A percentile compares a stretch with the other conserved stretches of the same genome.
These are phyloP conservation scores for Apostichopus parvimensis DNA, from an alignment of 35 echinoderm and acorn worm species.

Conservation along the genomic window DNA sequence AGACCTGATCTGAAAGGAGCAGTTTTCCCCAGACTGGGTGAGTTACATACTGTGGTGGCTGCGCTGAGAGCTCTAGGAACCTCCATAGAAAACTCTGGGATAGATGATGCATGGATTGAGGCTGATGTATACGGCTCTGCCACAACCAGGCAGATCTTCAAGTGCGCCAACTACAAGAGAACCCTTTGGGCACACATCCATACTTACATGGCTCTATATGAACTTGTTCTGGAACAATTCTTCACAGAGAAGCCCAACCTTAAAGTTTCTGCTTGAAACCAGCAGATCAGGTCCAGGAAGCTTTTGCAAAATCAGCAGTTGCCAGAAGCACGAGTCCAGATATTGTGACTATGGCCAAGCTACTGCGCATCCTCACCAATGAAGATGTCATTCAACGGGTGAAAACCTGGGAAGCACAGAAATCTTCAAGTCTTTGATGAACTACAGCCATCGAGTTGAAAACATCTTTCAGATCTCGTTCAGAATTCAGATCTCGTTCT, in stretches of 20 bases:
- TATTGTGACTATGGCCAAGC: background rate
- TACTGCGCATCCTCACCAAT: no score
- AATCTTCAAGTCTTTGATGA: conserved; percentile 37
- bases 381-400: no score
- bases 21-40: conserved; percentile 11
- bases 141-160: conserved; percentile 66
- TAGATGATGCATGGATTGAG: conserved; percentile 74
- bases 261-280: background rate
- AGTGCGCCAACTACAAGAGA: conserved; percentile 38
- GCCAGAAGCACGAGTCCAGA: background rate
- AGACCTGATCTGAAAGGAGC: background rate
- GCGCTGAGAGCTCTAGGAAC: conserved; percentile 38
- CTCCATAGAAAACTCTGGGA: conserved; percentile 63
- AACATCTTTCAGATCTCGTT: background rate
- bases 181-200: conserved; percentile 40
- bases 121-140: conserved; percentile 57
- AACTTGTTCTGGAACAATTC: conserved; percentile 42
- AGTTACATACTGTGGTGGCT: conserved; percentile 9
- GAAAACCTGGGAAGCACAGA: background rate
- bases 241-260: conserved; percentile 39
- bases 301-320: no score
- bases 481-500: conserved; percentile 2
- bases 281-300: background rate
- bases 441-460: conserved; percentile 32
- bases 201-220: conserved; percentile 49